Base-by-base conservation (phyloP, 2,797 vertebrate genomes). In the Okamejei kenojei region DNA sequence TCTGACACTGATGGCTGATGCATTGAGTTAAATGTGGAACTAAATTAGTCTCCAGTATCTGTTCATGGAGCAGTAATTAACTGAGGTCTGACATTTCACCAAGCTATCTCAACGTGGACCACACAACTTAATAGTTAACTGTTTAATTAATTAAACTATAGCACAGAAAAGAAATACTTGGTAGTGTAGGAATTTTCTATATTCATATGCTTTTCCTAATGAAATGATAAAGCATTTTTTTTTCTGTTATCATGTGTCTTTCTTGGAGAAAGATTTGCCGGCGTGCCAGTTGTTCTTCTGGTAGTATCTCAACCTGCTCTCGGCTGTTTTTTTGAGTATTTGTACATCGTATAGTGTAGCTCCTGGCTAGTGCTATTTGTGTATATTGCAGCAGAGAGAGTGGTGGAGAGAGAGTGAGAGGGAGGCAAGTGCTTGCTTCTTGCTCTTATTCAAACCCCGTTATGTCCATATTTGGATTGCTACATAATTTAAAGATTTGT, bases 311-410 rank as follows among this genome's bases (percentile, higher is more conserved):
- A 94, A 78, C 94, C 61, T 93, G 90, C 93, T 94, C 94, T 94
- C 94, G 93, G 94, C 38, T 94, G 94, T 94, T 95, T 95, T 54
- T 94, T 94, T 93, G 95, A 96, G 94, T 96, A 95, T 96, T 94
- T 29, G 95, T 96, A 95, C 95, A 94, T 96, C 95, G 94, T 96
- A 95, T 96, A 95, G 95, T 95, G 95, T 96, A 95, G 84, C 65
- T 93, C 74, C 95, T 95, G 95, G 95, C 96, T 71, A 92, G 71
- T 96, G 95, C 95, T 96, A 74, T 76, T 94, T 95, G 94, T 93
- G 95, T 94, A 93, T 94, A 95, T 95, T 94, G 95, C 94, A 95
- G 94, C 94, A 78, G 94, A 95, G 94, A 71, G 95, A 95, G 95
- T 10, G 65, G 23, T 45, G 23, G 71, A 73, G 61, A 35, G 61